Conservation (phyloP, 2,888 invertebrate genomes). For the Anticlea derivata region DNA sequence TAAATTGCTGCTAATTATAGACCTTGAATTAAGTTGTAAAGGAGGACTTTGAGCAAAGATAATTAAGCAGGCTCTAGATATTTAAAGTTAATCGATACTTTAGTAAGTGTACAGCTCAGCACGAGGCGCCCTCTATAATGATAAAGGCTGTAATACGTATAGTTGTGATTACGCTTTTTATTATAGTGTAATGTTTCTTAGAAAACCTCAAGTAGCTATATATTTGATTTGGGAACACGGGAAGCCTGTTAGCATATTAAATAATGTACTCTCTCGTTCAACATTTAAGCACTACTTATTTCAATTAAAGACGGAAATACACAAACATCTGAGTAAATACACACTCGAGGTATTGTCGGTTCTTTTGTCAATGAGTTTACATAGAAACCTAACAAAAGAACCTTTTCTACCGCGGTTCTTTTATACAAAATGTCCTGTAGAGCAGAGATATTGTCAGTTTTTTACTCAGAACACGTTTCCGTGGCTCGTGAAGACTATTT, state of each 20-base stretch:
- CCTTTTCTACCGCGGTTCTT: constrained; percentile 42
- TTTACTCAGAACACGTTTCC: constrained; percentile 38
- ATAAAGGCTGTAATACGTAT: too few species aligned
- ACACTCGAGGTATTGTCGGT: constrained; percentile 29
- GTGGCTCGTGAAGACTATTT: constrained; percentile 41
- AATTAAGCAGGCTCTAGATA: constrained; percentile 30
- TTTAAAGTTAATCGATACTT: constrained; percentile 8
- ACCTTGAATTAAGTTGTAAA: constrained; percentile 18
- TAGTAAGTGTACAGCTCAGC: too few species aligned
- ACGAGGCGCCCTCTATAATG: too few species aligned
- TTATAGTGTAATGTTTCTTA: not conserved
- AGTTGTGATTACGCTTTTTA: too few species aligned
- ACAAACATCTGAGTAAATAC: constrained; percentile 23
- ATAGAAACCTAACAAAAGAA: constrained; percentile 49
- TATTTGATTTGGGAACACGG: not conserved
- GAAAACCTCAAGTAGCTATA: not conserved
- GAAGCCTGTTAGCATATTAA: constrained; percentile 11
- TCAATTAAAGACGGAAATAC: constrained; percentile 8
- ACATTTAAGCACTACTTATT: constrained; percentile 7
- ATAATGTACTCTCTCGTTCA: not conserved
- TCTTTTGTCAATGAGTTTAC: constrained; percentile 48
- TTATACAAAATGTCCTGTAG: constrained; percentile 40
- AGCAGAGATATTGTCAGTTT: constrained; percentile 33
- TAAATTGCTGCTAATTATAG: constrained; percentile 25
- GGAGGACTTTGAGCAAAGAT: constrained; percentile 16